Percentiles rank a stretch among this genome's conserved stretches.
Conservation (phyloP, 2,888 invertebrate genomes). For the Idaea biselata region DNA sequence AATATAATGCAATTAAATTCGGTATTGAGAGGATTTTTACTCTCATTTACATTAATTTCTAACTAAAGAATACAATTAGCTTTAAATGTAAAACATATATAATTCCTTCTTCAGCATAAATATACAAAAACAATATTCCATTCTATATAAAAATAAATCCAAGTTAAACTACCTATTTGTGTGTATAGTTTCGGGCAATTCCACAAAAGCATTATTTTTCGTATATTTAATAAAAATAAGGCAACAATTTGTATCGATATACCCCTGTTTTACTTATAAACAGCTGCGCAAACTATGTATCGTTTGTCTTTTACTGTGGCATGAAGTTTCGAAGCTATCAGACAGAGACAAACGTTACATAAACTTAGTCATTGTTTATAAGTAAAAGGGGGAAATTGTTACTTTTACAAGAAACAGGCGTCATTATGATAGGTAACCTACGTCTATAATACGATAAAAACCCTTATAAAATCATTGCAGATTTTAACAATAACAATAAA, state of each 20-base stretch:
- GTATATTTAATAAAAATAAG: conserved; percentile 46
- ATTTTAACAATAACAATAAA: conserved; percentile 43
- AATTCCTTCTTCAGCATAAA: conserved; percentile 23
- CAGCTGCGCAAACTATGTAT: too few relatives aligned
- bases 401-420: conserved; percentile 37
- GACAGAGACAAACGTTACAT: too few relatives aligned
- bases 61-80: conserved; percentile 4
- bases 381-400: too few relatives aligned
- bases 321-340: too few relatives aligned
- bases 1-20: conserved; percentile 46
- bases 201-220: conserved; percentile 41
- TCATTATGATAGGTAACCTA: not conserved
- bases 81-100: not conserved
- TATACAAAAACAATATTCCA: conserved; percentile 17
- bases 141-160: conserved; percentile 33
- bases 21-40: conserved; percentile 50
- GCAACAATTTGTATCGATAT: conserved; percentile 46
- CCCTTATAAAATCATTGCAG: conserved; percentile 35
- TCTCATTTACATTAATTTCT: conserved; percentile 22
- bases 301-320: too few relatives aligned
- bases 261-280: too few relatives aligned
- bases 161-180: conserved; percentile 31
- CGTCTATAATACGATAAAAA: conserved; percentile 11
- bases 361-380: too few relatives aligned
- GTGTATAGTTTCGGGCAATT: conserved; percentile 50